Evolutionary conservation across 2,888 invertebrate species (phyloP).

Genomic region (Hydrotaea diabolus): DNA sequence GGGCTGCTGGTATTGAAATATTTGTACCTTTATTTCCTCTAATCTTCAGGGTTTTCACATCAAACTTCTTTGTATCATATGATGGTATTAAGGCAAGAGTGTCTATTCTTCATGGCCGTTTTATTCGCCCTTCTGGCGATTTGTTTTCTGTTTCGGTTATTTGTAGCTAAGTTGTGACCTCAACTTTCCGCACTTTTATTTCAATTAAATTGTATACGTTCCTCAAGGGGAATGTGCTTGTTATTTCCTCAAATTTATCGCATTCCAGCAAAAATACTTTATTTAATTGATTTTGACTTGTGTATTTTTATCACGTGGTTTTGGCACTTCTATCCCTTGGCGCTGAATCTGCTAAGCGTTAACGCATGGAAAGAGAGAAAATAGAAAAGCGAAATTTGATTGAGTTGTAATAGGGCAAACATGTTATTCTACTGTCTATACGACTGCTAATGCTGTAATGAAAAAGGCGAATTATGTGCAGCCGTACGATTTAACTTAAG

Average conservation of each 20-base stretch:
- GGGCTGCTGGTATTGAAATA: neutral
- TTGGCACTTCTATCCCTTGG: neutral
- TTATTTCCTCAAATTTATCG: neutral
- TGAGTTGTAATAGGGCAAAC: neutral
- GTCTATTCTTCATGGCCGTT: neutral
- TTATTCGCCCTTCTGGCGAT: neutral
- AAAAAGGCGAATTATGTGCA: neutral
- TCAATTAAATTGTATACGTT: constrained; percentile 5
- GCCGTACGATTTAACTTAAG: neutral
- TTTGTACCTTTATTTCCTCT: neutral
- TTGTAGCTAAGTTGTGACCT: constrained; percentile 17
- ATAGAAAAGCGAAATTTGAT: neutral
- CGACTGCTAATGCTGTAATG: neutral
- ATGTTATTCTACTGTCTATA: neutral
- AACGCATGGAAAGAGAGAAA: neutral
- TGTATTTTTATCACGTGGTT: constrained; percentile 11
- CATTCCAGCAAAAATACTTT: constrained; percentile 34
- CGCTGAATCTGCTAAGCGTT: neutral
- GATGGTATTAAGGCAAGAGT: neutral
- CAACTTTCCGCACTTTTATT: neutral
- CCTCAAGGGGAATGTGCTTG: constrained; percentile 12
- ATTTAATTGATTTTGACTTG: constrained; percentile 37
- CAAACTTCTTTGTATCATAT: neutral
- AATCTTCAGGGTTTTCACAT: too few relatives aligned
- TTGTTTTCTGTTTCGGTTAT: neutral